Evolutionary conservation across 2,888 invertebrate species (phyloP).

Genomic region (Aspidapion aeneum): DNA sequence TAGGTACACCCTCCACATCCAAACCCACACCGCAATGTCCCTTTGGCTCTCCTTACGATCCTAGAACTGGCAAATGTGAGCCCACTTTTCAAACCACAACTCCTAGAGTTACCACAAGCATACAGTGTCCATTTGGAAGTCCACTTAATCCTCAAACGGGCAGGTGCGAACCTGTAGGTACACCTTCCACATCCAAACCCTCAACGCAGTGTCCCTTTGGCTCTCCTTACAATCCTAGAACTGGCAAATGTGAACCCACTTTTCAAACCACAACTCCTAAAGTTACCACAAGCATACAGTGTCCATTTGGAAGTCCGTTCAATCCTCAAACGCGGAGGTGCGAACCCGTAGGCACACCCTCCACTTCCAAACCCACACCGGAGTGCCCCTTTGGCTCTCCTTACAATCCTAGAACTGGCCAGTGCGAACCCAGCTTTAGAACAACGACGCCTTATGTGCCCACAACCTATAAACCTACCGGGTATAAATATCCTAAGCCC

Average conservation of each 20-base stretch:
- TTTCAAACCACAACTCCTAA: slow-evolving; percentile 4
- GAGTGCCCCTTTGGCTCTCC: slow-evolving; percentile 7
- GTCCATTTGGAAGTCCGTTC: slow-evolving; percentile 9
- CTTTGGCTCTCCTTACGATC: slow-evolving; percentile 12
- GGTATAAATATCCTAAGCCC: slow-evolving; percentile 11
- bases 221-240: slow-evolving; percentile 6
- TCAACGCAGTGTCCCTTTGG: slow-evolving; percentile 12
- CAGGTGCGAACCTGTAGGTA: slow-evolving; percentile 1
- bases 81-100: neutral
- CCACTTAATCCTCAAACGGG: slow-evolving; percentile 6
- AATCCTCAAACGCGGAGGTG: slow-evolving; percentile 13
- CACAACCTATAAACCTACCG: slow-evolving; percentile 4
- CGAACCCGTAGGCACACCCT: slow-evolving; percentile 9
- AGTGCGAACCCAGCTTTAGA: slow-evolving; percentile 5
- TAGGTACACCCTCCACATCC: neutral
- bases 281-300: neutral
- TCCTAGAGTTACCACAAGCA: neutral
- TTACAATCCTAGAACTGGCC: slow-evolving; percentile 9
- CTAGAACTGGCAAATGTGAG: slow-evolving; percentile 19
- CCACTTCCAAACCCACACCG: slow-evolving; percentile 6
- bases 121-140: slow-evolving; percentile 6
- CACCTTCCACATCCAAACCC: neutral
- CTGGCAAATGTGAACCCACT: slow-evolving; percentile 15
- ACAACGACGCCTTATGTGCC: neutral
- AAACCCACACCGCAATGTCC: slow-evolving; percentile 5